A percentile compares a stretch with the other conserved stretches of the same genome.
phyloP scores from a whole-genome alignment of 2,797 vertebrate species.

The Pangasius krempfi region DNA sequence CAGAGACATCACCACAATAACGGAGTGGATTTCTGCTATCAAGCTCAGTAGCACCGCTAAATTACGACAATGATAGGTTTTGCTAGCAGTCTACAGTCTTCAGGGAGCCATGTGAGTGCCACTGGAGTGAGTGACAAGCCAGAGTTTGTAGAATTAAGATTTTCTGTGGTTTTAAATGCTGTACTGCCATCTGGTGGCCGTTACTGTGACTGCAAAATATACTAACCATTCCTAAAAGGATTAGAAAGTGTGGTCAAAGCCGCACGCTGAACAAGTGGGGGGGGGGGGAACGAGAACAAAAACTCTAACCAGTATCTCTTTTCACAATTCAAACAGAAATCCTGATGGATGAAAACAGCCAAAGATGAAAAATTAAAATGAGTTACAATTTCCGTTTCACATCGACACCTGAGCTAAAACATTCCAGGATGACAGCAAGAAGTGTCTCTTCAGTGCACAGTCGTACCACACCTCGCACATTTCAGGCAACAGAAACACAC shows the following conservation, averaged over 20 bases:
- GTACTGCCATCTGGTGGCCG: conserved; percentile 68
- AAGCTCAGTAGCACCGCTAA: background rate
- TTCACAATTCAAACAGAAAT: background rate
- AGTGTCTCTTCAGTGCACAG: background rate
- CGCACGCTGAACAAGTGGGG: background rate
- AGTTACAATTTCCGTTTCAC: background rate
- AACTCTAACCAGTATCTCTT: background rate
- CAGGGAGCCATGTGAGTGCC: background rate
- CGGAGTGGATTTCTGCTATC: background rate
- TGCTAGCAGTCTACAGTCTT: background rate
- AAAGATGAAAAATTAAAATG: background rate
- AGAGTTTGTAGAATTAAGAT: background rate
- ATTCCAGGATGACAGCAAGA: background rate
- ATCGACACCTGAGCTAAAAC: background rate
- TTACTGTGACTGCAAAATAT: background rate
- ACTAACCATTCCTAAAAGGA: no score
- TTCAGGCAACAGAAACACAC: background rate
- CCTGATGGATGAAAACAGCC: background rate
- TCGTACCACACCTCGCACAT: background rate
- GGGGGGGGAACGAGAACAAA: background rate
- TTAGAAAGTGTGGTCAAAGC: background rate
- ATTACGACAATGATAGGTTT: background rate
- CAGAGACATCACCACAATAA: background rate
- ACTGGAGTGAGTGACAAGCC: background rate
- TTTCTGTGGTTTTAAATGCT: conserved; percentile 37